Evolutionary conservation across 1,140 invertebrate genomes (phyloP).

Genomic region (Euura lappo): DNA sequence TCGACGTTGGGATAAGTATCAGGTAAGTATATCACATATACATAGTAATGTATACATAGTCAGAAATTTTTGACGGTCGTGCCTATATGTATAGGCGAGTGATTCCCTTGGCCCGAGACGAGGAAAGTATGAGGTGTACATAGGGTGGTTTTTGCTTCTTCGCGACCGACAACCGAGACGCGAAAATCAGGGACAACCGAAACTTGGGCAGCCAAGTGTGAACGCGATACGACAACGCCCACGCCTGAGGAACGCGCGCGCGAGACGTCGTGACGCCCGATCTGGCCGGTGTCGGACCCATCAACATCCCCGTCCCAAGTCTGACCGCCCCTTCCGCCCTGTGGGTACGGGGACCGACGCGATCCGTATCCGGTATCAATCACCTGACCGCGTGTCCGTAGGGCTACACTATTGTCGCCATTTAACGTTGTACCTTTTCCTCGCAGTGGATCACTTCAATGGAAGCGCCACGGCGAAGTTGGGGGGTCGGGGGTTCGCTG

Average conservation of each 20-base stretch:
- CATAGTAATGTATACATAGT: no score
- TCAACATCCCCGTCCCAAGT: conserved; percentile 35
- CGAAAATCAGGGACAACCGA: conserved; percentile 32
- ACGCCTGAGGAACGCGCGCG: conserved; percentile 18
- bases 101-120: no score
- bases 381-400: conserved; percentile 29
- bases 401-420: neutral
- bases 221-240: conserved; percentile 45
- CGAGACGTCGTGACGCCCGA: conserved; percentile 23
- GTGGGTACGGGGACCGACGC: conserved; percentile 32
- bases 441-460: no score
- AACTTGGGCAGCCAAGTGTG: conserved; percentile 45
- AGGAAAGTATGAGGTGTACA: neutral
- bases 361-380: conserved; percentile 49
- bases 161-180: conserved; percentile 12
- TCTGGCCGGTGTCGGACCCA: conserved; percentile 35
- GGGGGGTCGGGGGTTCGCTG: no score
- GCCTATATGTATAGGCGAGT: no score
- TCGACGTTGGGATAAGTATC: no score
- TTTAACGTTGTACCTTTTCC: no score
- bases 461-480: no score
- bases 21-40: no score
- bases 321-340: conserved; percentile 24
- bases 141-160: conserved; percentile 17
- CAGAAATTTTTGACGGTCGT: no score